Evolutionary conservation across 1,140 invertebrate species (phyloP), one percentile per base, ranked within the genome.

Genomic region (Caerostris darwini): DNA sequence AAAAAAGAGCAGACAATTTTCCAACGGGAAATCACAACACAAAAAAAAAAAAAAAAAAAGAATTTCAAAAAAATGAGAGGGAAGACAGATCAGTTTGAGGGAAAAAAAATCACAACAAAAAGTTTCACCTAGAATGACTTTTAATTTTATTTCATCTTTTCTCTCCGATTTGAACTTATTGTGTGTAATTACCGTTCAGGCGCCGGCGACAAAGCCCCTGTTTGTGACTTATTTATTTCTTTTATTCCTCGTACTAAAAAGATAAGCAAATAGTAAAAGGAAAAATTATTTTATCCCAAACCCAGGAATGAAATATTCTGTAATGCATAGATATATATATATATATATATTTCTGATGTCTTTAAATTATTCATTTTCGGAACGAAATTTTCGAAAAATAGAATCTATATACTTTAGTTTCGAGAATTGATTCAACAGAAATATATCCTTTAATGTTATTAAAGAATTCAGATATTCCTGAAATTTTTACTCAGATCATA

Each of bases 111-210:
- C 3, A 3, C 17, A 2, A 5, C 10, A 0, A 5, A 64, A 67
- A 14, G 10, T n/a, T 67, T 67, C 12, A 67, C 5, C 61, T 67
- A 17, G 12, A 67, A 67, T 67, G 61, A 67, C 10, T n/a, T 67
- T 67, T n/a, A 64, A n/a, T 17, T 67, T 67, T 67, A 0, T 81
- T 53, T 81, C 14, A 5, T 10, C 8, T 12, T 81, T 53, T 81
- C 50, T 14, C 53, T 17, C 6, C 50, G 77, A 81, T 81, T 81
- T 6, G 34, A 81, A 14, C 19, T 67, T 67, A 67, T n/a, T 81
- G 77, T 81, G 71, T 81, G n/a, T 81, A 53, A 81, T 81, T 81
- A 81, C 19, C 19, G 19, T 34, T 81, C 19, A 81, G 19, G 19
- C 19, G 7, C 3, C 50, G 5, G 34, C 19, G 34, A 5, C 3